phyloP scores from a whole-genome alignment of 1,140 invertebrate genomes.

The Lordiphosa clarofinis region DNA sequence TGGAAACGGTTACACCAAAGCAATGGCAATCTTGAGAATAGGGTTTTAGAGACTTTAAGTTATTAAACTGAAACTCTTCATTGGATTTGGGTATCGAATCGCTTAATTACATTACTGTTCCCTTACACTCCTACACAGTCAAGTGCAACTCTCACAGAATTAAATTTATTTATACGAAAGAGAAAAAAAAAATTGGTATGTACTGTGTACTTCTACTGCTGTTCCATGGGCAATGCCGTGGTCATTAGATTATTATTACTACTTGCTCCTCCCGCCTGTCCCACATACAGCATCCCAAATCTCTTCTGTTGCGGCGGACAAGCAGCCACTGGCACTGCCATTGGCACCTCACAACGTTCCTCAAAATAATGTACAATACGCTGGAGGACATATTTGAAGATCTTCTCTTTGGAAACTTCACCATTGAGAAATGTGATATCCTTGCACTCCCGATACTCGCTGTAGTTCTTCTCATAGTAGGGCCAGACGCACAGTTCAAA shows the following conservation, averaged over 20 bases:
- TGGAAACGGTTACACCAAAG: too few relatives aligned
- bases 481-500: conserved; percentile 90
- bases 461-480: conserved; percentile 81
- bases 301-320: conserved; percentile 73
- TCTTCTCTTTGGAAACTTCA: conserved; percentile 67
- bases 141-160: not conserved
- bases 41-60: too few relatives aligned
- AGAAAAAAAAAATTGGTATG: conserved; percentile 12
- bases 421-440: conserved; percentile 77
- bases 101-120: too few relatives aligned
- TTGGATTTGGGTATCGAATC: too few relatives aligned
- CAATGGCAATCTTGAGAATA: too few relatives aligned
- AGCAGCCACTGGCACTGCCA: conserved; percentile 25
- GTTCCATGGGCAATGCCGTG: conserved; percentile 71
- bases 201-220: conserved; percentile 29
- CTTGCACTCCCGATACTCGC: conserved; percentile 69
- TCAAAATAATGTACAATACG: conserved; percentile 73
- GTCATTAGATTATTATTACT: conserved; percentile 48
- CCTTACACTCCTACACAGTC: too few relatives aligned
- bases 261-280: conserved; percentile 9
- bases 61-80: too few relatives aligned
- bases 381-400: conserved; percentile 73
- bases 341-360: conserved; percentile 62
- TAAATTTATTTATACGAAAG: conserved; percentile 7
- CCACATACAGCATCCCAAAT: conserved; percentile 63